These are phyloP conservation scores for Hesperophylax magnus DNA, from an alignment of 1,140 invertebrate genomes.

Conservation along the genomic window DNA sequence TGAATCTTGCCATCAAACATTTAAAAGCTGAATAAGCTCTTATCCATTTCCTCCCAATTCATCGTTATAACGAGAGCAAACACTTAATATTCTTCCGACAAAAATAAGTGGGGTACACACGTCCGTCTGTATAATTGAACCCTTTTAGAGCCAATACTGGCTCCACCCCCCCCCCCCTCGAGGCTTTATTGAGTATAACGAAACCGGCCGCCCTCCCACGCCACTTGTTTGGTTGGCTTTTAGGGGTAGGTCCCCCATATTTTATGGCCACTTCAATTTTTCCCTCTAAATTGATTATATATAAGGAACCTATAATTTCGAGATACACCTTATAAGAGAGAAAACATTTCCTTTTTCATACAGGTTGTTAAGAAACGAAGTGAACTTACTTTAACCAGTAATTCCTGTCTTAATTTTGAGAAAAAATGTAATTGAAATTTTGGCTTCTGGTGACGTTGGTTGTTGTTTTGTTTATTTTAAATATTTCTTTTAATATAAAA, in stretches of 20 bases:
- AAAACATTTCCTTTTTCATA: no score
- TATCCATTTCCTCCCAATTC: no score
- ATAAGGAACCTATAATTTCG: background rate
- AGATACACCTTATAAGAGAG: background rate
- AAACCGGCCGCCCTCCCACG: slow-evolving; percentile 2
- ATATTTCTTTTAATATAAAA: no score
- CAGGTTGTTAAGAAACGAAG: no score
- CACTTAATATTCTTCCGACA: slow-evolving; percentile 12
- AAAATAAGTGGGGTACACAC: slow-evolving; percentile 12
- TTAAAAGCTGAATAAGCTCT: no score
- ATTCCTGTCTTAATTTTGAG: no score
- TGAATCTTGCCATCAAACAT: no score
- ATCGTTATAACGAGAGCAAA: background rate
- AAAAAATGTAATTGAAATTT: no score
- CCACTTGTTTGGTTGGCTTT: background rate
- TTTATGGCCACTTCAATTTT: background rate
- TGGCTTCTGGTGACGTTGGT: no score
- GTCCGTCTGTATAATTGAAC: slow-evolving; percentile 17
- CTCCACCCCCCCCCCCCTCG: background rate
- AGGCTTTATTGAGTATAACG: slow-evolving; percentile 5
- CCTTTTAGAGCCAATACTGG: slow-evolving; percentile 12
- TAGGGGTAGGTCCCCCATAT: background rate
- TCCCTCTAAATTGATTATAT: background rate
- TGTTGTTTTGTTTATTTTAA: no score
- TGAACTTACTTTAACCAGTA: no score